Evolutionary conservation across 2,797 vertebrate genomes (phyloP).

Genomic region (Hypotaenidia philippensis): DNA sequence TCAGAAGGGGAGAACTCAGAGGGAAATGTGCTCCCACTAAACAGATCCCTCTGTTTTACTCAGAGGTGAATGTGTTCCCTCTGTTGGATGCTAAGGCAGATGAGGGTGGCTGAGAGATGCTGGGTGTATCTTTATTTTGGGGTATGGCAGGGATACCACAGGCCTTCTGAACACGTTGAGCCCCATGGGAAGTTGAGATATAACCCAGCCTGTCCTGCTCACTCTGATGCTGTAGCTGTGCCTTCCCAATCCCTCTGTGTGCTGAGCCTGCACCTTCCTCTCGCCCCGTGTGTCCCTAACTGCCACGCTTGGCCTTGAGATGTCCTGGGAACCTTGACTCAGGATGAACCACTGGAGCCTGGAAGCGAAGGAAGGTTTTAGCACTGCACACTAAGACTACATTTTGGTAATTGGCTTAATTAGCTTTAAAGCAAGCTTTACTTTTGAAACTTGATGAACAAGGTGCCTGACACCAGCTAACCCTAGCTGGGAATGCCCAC

Average conservation of each 20-base stretch:
- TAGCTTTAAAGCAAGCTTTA: neutral
- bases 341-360: rapidly evolving
- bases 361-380: neutral
- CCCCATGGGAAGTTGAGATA: neutral
- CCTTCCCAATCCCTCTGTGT: neutral
- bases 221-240: neutral
- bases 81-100: neutral
- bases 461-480: neutral
- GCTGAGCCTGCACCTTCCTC: neutral
- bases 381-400: neutral
- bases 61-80: neutral
- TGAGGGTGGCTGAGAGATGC: neutral
- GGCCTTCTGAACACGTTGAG: neutral
- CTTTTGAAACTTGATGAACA: neutral
- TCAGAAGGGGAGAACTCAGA: neutral
- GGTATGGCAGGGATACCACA: neutral
- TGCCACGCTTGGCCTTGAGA: neutral
- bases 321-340: rapidly evolving
- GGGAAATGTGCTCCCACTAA: neutral
- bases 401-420: neutral
- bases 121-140: neutral
- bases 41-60: neutral
- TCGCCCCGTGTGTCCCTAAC: neutral
- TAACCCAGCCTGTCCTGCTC: neutral
- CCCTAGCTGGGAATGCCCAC: neutral